phyloP scores from a whole-genome alignment of 2,113 vertebrate genomes.

The Erinaceus europaeus region DNA sequence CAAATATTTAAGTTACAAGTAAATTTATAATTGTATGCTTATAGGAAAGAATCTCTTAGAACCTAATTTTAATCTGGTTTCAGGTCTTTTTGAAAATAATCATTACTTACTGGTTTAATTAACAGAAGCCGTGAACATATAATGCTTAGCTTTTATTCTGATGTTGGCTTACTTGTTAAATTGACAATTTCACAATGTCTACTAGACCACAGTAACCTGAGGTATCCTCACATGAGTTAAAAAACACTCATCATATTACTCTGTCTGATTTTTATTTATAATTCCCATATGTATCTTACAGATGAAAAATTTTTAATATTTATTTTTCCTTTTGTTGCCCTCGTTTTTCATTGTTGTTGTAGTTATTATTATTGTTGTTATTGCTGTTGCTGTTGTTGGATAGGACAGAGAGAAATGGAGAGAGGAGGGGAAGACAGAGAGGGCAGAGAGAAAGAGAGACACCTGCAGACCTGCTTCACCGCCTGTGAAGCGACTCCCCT shows the following conservation, averaged over 20 bases:
- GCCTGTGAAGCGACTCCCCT: too few species aligned
- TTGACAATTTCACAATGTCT: background rate
- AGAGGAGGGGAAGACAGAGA: too few species aligned
- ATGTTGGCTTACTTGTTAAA: background rate
- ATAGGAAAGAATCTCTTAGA: background rate
- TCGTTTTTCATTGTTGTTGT: too few species aligned
- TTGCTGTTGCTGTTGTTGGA: too few species aligned
- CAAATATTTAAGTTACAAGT: conserved; percentile 48
- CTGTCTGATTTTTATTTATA: conserved; percentile 3
- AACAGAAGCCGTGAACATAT: conserved; percentile 7
- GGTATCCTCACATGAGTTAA: background rate
- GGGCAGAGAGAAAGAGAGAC: too few species aligned
- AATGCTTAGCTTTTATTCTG: background rate
- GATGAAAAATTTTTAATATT: conserved; percentile 9
- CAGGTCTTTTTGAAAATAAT: background rate
- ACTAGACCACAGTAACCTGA: background rate
- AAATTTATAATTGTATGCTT: background rate
- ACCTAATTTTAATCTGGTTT: conserved; percentile 26
- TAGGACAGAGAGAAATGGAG: too few species aligned
- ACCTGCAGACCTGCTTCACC: too few species aligned
- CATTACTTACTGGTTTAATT: background rate
- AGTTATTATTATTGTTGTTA: too few species aligned
- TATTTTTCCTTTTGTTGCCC: too few species aligned
- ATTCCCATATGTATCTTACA: background rate
- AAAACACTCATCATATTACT: background rate